Evolutionary conservation across 2,888 invertebrate genomes (phyloP).

Genomic region (Schizaphis graminum): DNA sequence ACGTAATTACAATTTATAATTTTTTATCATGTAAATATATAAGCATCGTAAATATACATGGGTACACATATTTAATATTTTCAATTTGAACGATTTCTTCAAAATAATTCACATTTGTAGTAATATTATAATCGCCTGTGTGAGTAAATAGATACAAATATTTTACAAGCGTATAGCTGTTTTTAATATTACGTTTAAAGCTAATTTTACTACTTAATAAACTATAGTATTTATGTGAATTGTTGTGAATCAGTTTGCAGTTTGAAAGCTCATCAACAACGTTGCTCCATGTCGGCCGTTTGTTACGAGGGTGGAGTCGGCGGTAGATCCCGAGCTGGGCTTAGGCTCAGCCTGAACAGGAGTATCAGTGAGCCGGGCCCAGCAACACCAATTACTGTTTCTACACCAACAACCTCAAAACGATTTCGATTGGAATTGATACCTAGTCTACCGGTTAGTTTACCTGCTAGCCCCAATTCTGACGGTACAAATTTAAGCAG

Average conservation of each 20-base stretch:
- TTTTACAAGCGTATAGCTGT: not conserved
- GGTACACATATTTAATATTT: not conserved
- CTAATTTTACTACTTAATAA: not conserved
- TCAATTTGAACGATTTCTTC: not conserved
- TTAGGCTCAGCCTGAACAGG: constrained; percentile 75
- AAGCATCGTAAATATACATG: not conserved
- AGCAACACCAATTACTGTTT: constrained; percentile 69
- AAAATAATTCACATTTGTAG: not conserved
- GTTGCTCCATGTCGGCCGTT: constrained; percentile 58
- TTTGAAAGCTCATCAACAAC: constrained; percentile 40
- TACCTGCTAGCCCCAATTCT: constrained; percentile 74
- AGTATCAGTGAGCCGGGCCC: constrained; percentile 76
- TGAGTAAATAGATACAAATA: not conserved
- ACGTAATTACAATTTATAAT: not conserved
- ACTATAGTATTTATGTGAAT: not conserved
- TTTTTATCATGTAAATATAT: not conserved
- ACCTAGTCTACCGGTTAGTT: constrained; percentile 68
- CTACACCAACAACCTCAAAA: constrained; percentile 56
- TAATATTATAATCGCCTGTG: not conserved
- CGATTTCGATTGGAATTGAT: constrained; percentile 58
- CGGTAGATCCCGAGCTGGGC: constrained; percentile 72
- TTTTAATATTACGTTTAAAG: not conserved
- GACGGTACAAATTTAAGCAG: constrained; percentile 74
- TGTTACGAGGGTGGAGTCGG: constrained; percentile 68
- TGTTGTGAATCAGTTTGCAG: constrained; percentile 34